These are phyloP conservation scores for Ursus arctos DNA, from an alignment of 2,113 vertebrate genomes.

Conservation along the genomic window DNA sequence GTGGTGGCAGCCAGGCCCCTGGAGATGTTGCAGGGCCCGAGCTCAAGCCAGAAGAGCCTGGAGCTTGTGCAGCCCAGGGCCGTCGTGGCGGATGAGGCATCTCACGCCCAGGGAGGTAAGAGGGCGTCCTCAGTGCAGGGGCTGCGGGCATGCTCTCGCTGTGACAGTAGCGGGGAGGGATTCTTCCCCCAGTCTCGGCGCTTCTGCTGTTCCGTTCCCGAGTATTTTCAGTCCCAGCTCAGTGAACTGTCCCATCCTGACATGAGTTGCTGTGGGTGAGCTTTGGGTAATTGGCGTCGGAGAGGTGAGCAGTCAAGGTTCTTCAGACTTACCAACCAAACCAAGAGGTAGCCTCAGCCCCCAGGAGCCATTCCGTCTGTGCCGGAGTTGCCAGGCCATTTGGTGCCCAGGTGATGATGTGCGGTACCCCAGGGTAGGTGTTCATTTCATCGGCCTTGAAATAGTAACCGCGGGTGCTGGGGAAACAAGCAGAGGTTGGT, in stretches of 20 bases:
- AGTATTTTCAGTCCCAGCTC: not conserved
- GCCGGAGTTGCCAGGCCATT: not conserved
- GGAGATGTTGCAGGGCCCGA: rapidly evolving
- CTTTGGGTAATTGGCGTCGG: not conserved
- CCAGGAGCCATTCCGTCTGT: not conserved
- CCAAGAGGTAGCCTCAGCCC: not conserved
- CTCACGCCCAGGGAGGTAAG: no score
- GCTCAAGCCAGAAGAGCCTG: not conserved
- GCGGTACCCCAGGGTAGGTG: not conserved
- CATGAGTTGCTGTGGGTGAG: no score
- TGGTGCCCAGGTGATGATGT: not conserved
- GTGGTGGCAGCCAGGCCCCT: not conserved
- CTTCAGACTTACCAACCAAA: not conserved
- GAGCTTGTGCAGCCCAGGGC: not conserved
- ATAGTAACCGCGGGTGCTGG: not conserved
- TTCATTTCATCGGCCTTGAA: not conserved
- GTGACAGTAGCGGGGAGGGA: no score
- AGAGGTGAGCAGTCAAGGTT: not conserved
- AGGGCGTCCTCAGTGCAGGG: rapidly evolving
- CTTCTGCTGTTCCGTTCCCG: no score
- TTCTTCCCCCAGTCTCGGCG: not conserved
- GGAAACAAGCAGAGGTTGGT: not conserved
- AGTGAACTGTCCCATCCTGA: not conserved
- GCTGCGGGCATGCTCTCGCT: not conserved
- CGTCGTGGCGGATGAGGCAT: rapidly evolving